Evolutionary conservation across 2,797 vertebrate genomes (phyloP), one percentile per base, ranked within the genome.

Genomic region (Catostomus latipinnis): DNA sequence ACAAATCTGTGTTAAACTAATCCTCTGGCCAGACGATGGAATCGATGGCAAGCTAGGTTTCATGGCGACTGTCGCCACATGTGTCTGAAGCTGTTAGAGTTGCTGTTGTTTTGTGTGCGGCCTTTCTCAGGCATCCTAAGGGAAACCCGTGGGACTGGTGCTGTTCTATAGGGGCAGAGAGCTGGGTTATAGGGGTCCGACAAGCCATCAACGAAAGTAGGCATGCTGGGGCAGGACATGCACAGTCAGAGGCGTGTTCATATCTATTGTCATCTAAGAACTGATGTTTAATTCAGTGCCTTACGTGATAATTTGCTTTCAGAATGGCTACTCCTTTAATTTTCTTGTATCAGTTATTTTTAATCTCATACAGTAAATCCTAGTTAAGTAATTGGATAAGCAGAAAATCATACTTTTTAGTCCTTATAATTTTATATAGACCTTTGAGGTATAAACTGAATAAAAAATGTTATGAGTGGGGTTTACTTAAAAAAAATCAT

Each of bases 121-220:
- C 70, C 18, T 76, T n/a, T 70, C 11, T 57, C 34, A 78, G 69
- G 72, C 53, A 46, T 84, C 63, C 56, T 78, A 67, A 84, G 62
- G 78, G 73, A 85, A 88, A 85, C 84, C 83, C 72, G 84, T 83
- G 86, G 57, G 82, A 87, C 81, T 73, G 83, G 84, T 85, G 85
- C 65, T 43, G 46, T n/a, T 50, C 54, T 71, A 87, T 88, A 86
- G 82, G 86, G 87, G 87, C 70, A 71, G 78, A 16, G 34, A 71
- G 22, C 62, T 34, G 61, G 68, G 70, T 74, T 80, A 87, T 86
- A 84, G 83, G 86, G 86, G 86, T 81, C 62, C 60, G 45, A 67
- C 77, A 72, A 61, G 77, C 45, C 45, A 56, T 69, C 71, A 60
- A 60, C 18, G 43, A 71, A 71, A 68, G 54, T 52, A 86, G 81